These are phyloP conservation scores for Erinaceus europaeus DNA, from an alignment of 2,113 vertebrate genomes.

Conservation along the genomic window DNA sequence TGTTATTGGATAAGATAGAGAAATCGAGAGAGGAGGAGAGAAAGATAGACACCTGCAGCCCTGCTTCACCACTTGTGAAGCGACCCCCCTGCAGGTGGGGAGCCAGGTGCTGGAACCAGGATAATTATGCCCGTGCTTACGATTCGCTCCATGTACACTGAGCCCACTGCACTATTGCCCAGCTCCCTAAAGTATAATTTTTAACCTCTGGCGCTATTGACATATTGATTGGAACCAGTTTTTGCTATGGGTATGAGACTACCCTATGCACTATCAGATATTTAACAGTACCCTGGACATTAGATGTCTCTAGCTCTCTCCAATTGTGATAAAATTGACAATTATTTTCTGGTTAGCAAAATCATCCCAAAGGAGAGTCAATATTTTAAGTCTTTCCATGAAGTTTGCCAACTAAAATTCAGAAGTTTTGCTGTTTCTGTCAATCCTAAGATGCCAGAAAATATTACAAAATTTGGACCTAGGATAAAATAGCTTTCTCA, in stretches of 20 bases:
- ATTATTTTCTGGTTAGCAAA: neutral
- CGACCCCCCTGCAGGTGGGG: too few species aligned
- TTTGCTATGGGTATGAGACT: neutral
- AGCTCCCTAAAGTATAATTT: too few species aligned
- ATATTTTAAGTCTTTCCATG: neutral
- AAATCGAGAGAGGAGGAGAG: too few species aligned
- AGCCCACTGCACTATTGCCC: too few species aligned
- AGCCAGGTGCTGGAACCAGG: too few species aligned
- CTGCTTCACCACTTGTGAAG: too few species aligned
- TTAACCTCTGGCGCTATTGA: neutral
- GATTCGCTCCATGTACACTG: too few species aligned
- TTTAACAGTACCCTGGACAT: neutral
- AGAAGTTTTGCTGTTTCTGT: neutral
- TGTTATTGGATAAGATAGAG: too few species aligned
- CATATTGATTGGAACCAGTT: neutral
- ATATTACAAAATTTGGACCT: slow-evolving; percentile 18
- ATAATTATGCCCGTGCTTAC: too few species aligned
- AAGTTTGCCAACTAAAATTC: neutral
- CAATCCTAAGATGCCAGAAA: neutral
- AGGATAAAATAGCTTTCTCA: slow-evolving; percentile 49
- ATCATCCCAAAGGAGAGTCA: neutral
- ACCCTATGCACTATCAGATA: neutral
- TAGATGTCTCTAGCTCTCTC: neutral
- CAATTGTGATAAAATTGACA: neutral
- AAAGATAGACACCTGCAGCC: too few species aligned